Conservation (phyloP, 2,797 vertebrate species). For the Sebastes flavidus region DNA sequence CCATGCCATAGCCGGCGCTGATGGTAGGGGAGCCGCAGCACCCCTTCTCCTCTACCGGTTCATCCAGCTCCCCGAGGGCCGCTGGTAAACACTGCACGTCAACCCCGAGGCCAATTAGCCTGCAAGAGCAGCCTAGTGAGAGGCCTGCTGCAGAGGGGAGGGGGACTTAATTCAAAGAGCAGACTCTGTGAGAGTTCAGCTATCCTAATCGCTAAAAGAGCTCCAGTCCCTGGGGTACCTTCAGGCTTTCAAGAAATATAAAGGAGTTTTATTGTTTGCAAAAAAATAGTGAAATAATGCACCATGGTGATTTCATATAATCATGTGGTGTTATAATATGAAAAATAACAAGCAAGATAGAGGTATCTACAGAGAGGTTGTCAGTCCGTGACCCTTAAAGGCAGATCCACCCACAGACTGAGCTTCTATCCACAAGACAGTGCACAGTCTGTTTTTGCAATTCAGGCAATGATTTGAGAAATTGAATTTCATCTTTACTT, state of each 20-base stretch:
- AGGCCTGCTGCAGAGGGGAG: conserved; percentile 48
- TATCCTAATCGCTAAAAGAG: conserved; percentile 74
- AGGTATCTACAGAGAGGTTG: conserved; percentile 27
- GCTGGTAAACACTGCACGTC: conserved; percentile 72
- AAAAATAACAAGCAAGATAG: conserved; percentile 38
- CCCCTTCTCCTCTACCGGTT: conserved; percentile 54
- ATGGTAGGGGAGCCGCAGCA: conserved; percentile 36
- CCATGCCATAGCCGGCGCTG: conserved; percentile 39
- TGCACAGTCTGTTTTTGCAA: neutral
- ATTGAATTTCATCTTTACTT: conserved; percentile 8
- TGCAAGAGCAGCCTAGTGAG: conserved; percentile 60
- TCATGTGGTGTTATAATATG: conserved; percentile 24
- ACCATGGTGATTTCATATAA: conserved; percentile 53
- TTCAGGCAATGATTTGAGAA: conserved; percentile 3
- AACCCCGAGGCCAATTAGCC: conserved; percentile 79
- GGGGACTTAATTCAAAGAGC: conserved; percentile 78
- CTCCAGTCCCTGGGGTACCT: conserved; percentile 58
- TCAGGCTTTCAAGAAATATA: conserved; percentile 68
- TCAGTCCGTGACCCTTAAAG: conserved; percentile 40
- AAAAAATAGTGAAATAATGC: conserved; percentile 34
- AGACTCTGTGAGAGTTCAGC: conserved; percentile 68
- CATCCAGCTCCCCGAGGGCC: conserved; percentile 54
- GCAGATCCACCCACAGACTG: conserved; percentile 48
- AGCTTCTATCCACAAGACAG: conserved; percentile 4
- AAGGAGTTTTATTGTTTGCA: conserved; percentile 60